Evolutionary conservation across 1,140 invertebrate genomes (phyloP), one percentile per base, ranked within the genome.

Genomic region (Eupeodes corollae): DNA sequence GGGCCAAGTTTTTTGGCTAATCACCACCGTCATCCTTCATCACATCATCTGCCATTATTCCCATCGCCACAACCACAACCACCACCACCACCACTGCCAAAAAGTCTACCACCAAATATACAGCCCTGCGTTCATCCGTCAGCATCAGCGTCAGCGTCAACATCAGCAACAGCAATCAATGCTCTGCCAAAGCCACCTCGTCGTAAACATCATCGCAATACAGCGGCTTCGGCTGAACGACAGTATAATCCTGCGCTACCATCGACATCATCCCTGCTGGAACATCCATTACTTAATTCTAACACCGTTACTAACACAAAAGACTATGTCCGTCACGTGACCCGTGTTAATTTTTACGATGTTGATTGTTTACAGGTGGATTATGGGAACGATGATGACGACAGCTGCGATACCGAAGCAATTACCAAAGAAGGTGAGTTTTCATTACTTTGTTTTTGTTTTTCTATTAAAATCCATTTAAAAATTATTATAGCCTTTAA

Each of bases 371-470:
- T 60, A 57, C 66, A 68, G 66, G 61, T 68, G 53, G 65, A 68
- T 52, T 63, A 58, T 52, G 59, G 62, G 50, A 52, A 62, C 55
- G 66, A 63, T 53, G 63, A 67, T 50, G 59, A 61, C 47, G 46
- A 31, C 1, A 50, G 58, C 55, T 63, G 58, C 59, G 62, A 66
- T 56, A 63, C 59, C 52, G 65, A 68, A 65, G 63, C 66, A 63
- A 60, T 68, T 57, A 68, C 66, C 61, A 68, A 68, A 67, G 66
- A 68, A 65, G 66, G 66, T 68, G 42, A 63, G 63, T 67, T 12
- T 16, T 32, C 6, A 26, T 16, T n/a, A n/a, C 8, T 26, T 26
- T 26, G 21, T 26, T 26, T 26, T 26, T 26, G 3, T 3, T 26
- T 26, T 26, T 26, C 8, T 3, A 26, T 26, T 26, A 5, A 26